Percentiles rank a stretch among this genome's conserved stretches.
These are phyloP conservation scores for Microvelia longipes DNA, from an alignment of 1,140 invertebrate species.

Conservation along the genomic window DNA sequence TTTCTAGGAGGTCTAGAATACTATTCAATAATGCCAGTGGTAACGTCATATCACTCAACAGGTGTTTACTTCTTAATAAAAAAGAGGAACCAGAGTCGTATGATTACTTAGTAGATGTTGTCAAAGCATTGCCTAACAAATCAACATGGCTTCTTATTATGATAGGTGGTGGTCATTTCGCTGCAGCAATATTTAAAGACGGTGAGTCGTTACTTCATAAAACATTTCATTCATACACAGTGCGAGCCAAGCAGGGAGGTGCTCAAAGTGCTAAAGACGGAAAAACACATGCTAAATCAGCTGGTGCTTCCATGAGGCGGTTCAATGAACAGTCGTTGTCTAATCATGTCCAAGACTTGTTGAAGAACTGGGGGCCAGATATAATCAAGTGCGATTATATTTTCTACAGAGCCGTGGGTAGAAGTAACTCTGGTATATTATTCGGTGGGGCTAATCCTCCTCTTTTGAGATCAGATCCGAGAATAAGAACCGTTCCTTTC, in stretches of 20 bases:
- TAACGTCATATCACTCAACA: slow-evolving; percentile 53
- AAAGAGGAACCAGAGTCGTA: slow-evolving; percentile 30
- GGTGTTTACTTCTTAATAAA: slow-evolving; percentile 47
- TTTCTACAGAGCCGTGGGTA: slow-evolving; percentile 59
- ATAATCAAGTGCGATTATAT: slow-evolving; percentile 55
- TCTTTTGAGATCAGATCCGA: slow-evolving; percentile 44
- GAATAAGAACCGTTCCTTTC: slow-evolving; percentile 63
- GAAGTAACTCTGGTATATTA: slow-evolving; percentile 50
- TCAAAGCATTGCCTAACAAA: slow-evolving; percentile 28
- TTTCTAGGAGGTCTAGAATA: slow-evolving; percentile 46
- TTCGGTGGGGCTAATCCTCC: slow-evolving; percentile 57
- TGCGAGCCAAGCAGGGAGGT: slow-evolving; percentile 66
- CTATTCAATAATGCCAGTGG: slow-evolving; percentile 51
- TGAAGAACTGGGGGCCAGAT: slow-evolving; percentile 49
- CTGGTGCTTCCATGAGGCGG: slow-evolving; percentile 61
- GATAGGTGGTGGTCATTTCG: slow-evolving; percentile 75
- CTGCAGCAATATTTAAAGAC: slow-evolving; percentile 61
- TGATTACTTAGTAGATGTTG: slow-evolving; percentile 32
- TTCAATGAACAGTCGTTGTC: slow-evolving; percentile 53
- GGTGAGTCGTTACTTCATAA: slow-evolving; percentile 53
- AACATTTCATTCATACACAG: slow-evolving; percentile 75
- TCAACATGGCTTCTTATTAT: slow-evolving; percentile 56
- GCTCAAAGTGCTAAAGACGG: slow-evolving; percentile 53
- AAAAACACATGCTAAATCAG: slow-evolving; percentile 52
- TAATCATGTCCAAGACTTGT: slow-evolving; percentile 64